Evolutionary conservation across 2,888 invertebrate species (phyloP).

Genomic region (Mimas tiliae): DNA sequence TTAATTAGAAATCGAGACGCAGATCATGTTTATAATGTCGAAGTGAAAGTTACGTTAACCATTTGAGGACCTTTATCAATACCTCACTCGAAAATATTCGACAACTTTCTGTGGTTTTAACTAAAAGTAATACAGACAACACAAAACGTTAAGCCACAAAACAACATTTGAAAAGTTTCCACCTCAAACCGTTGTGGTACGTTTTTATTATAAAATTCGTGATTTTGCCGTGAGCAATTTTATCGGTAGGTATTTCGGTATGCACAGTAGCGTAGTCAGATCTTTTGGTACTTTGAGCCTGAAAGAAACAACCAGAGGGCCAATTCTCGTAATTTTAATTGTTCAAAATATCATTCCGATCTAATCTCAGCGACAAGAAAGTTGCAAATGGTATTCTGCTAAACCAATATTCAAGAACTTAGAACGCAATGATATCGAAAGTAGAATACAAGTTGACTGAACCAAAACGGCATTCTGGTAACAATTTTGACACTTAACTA

Average conservation of each 20-base stretch:
- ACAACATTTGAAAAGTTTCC: conserved; percentile 63
- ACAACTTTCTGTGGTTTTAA: conserved; percentile 52
- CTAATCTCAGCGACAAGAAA: no score
- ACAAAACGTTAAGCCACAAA: conserved; percentile 59
- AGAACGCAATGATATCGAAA: no score
- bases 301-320: no score
- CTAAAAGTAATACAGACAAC: conserved; percentile 61
- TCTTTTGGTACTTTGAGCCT: no score
- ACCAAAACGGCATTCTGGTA: no score
- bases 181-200: conserved; percentile 53
- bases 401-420: no score
- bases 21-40: background rate
- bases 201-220: conserved; percentile 52
- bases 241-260: conserved; percentile 31
- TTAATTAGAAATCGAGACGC: background rate
- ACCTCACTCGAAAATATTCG: conserved; percentile 46
- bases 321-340: no score
- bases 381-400: no score
- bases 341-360: no score
- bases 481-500: no score
- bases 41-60: background rate
- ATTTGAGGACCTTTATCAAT: conserved; percentile 29
- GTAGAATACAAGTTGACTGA: no score
- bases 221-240: conserved; percentile 52
- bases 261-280: background rate